phyloP scores from a whole-genome alignment of 2,888 invertebrate genomes.

The Imbricaverruca yamaguchii region DNA sequence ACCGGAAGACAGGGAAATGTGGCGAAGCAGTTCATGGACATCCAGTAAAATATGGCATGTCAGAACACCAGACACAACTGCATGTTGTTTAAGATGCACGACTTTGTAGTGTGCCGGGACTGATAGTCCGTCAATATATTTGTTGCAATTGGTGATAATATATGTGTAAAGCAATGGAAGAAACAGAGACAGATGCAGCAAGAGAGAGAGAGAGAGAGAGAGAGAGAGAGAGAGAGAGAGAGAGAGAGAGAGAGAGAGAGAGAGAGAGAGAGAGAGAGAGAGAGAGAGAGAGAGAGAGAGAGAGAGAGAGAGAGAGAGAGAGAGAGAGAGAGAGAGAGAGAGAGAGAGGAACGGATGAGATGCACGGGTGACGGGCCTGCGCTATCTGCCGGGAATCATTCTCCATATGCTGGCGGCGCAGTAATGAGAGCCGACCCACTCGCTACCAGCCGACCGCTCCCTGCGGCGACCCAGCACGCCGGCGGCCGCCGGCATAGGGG shows the following conservation, averaged over 20 bases:
- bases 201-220: not conserved
- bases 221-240: not conserved
- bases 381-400: too few relatives aligned
- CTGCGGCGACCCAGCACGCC: not conserved
- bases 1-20: too few relatives aligned
- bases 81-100: too few relatives aligned
- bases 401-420: too few relatives aligned
- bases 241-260: not conserved
- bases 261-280: slow-evolving; percentile 1
- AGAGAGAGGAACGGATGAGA: not conserved
- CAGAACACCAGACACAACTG: too few relatives aligned
- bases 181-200: not conserved
- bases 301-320: slow-evolving; percentile 15
- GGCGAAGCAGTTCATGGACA: too few relatives aligned
- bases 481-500: not conserved
- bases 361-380: too few relatives aligned
- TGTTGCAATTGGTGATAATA: too few relatives aligned
- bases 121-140: too few relatives aligned
- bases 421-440: not conserved
- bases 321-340: slow-evolving; percentile 1
- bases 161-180: too few relatives aligned
- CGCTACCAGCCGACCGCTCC: not conserved
- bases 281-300: slow-evolving; percentile 2
- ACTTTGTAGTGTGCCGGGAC: too few relatives aligned
- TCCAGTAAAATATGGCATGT: too few relatives aligned